These are phyloP conservation scores for Drosophila fuyamai DNA, from an alignment of 1,140 invertebrate species.

Conservation along the genomic window DNA sequence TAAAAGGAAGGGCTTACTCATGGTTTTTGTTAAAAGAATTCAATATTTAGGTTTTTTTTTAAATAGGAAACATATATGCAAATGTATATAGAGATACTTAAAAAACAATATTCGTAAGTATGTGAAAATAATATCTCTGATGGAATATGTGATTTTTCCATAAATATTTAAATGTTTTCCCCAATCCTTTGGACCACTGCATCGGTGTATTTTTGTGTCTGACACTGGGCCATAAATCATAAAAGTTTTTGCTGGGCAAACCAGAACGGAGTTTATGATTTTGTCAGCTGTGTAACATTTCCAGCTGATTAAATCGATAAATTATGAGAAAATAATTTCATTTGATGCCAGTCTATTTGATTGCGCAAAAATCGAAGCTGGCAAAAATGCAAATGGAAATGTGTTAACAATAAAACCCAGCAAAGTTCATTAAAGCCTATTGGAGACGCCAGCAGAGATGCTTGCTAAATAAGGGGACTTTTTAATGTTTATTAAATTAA, in stretches of 20 bases:
- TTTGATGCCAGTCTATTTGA: constrained; percentile 54
- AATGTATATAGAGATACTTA: not conserved
- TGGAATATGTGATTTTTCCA: not conserved
- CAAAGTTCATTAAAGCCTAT: constrained; percentile 66
- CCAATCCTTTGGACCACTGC: constrained; percentile 13
- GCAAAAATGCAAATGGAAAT: constrained; percentile 42
- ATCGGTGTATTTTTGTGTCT: constrained; percentile 15
- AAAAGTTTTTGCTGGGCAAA: constrained; percentile 51
- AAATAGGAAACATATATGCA: not conserved
- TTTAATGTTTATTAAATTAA: constrained; percentile 52
- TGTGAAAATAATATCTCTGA: not conserved
- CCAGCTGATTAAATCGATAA: constrained; percentile 81
- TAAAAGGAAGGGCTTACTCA: constrained; percentile 36
- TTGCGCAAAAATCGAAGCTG: constrained; percentile 22
- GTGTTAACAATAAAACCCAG: constrained; percentile 40
- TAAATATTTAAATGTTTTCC: constrained; percentile 4
- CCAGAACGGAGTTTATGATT: constrained; percentile 72
- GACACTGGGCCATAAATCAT: constrained; percentile 50
- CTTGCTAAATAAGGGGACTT: constrained; percentile 29
- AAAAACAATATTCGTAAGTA: not conserved
- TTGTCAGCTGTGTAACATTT: constrained; percentile 82
- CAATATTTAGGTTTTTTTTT: not conserved
- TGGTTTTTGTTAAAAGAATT: constrained; percentile 1
- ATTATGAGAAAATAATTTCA: constrained; percentile 77
- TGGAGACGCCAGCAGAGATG: constrained; percentile 38